phyloP scores from a whole-genome alignment of 2,113 vertebrate species.

The Embiotoca jacksoni region DNA sequence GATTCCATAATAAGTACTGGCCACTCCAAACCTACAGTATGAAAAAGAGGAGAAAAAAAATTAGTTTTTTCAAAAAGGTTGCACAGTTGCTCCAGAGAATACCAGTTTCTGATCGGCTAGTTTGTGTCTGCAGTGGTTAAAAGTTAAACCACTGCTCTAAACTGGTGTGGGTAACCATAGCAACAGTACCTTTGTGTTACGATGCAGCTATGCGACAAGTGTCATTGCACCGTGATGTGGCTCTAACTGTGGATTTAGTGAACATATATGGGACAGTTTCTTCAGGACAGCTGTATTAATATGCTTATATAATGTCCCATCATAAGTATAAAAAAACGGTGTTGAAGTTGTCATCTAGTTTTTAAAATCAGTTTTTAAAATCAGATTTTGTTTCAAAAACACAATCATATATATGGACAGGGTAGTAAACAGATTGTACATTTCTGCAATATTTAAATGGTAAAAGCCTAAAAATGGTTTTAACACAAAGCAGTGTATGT shows the following conservation, averaged over 20 bases:
- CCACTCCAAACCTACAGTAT: conserved; percentile 58
- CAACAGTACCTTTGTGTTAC: too few relatives aligned
- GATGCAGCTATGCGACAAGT: too few relatives aligned
- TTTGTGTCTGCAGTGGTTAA: background rate
- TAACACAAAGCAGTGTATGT: background rate
- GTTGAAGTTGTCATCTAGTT: too few relatives aligned
- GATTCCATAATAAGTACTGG: conserved; percentile 78
- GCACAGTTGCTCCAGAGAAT: background rate
- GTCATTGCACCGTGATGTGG: too few relatives aligned
- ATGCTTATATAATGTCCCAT: too few relatives aligned
- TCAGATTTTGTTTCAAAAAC: background rate
- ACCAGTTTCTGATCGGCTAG: background rate
- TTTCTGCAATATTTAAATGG: background rate
- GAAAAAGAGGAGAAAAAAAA: background rate
- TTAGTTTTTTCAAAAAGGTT: background rate
- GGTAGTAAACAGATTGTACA: background rate
- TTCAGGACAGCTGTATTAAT: too few relatives aligned
- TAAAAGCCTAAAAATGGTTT: background rate
- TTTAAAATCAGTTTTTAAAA: too few relatives aligned
- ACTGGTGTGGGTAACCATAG: too few relatives aligned
- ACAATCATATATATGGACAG: background rate
- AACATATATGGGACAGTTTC: too few relatives aligned
- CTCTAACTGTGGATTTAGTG: too few relatives aligned
- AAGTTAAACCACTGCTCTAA: too few relatives aligned
- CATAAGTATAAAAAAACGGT: too few relatives aligned